Percentiles rank a stretch among this genome's conserved stretches.
Evolutionary conservation across 2,888 invertebrate genomes (phyloP).

Genomic region (Meiosimyza decipiens): DNA sequence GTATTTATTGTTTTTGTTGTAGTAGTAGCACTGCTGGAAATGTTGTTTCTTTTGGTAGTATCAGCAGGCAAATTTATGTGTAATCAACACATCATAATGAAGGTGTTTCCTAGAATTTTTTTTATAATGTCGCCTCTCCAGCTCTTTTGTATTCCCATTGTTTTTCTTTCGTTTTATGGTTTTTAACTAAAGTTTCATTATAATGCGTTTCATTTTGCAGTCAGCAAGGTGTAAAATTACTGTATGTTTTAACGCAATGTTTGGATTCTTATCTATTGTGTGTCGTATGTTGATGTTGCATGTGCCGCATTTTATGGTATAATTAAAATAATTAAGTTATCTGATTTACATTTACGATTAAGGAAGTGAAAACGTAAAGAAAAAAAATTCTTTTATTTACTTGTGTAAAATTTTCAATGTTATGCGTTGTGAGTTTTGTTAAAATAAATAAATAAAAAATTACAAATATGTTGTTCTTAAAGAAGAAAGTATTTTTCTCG

Average conservation of each 20-base stretch:
- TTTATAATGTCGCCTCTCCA: slow-evolving; percentile 3
- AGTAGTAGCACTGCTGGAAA: neutral
- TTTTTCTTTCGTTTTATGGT: neutral
- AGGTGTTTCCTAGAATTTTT: slow-evolving; percentile 34
- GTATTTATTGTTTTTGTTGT: neutral
- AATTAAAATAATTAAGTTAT: slow-evolving; percentile 5
- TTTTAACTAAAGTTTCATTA: slow-evolving; percentile 7
- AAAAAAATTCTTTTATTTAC: neutral
- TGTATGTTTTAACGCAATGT: neutral
- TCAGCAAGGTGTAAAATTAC: slow-evolving; percentile 9
- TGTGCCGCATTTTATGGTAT: neutral
- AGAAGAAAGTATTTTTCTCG: too few species aligned
- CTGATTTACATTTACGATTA: neutral
- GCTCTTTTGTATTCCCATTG: neutral
- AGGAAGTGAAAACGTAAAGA: neutral
- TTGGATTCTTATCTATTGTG: neutral
- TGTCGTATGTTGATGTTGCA: neutral
- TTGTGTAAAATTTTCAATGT: neutral
- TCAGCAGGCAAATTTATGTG: neutral
- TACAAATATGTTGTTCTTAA: too few species aligned
- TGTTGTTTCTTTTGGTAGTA: neutral
- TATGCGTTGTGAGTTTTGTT: neutral
- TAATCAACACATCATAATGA: slow-evolving; percentile 32
- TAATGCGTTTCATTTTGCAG: slow-evolving; percentile 6
- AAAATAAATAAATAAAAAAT: neutral